phyloP scores from a whole-genome alignment of 2,797 vertebrate genomes.

The Loriculus beryllinus region DNA sequence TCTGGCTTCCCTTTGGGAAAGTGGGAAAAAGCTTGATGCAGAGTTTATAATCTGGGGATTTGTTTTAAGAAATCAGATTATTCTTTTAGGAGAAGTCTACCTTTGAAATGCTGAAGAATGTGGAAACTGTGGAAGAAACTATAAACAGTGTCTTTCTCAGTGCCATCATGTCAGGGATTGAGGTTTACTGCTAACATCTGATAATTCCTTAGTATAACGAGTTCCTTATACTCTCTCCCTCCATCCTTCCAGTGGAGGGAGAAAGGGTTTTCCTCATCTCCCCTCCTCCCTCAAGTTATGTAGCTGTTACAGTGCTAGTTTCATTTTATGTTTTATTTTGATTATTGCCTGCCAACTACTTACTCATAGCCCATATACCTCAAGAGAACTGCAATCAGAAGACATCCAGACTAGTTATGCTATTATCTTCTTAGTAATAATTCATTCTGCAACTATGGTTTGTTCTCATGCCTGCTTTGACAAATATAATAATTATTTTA shows the following conservation, averaged over 20 bases:
- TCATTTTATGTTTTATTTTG: constrained; percentile 37
- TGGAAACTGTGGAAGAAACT: not conserved
- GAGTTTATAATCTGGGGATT: not conserved
- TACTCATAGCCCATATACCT: constrained; percentile 27
- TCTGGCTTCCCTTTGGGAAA: not conserved
- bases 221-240: no score
- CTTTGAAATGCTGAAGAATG: not conserved
- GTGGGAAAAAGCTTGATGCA: not conserved
- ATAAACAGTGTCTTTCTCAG: not conserved
- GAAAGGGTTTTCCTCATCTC: not conserved
- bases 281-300: not conserved
- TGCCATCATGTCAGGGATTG: not conserved
- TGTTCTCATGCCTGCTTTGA: constrained; percentile 30
- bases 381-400: constrained; percentile 27
- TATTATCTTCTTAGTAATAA: constrained; percentile 45
- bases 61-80: not conserved
- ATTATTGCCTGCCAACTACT: constrained; percentile 18
- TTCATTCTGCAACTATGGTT: not conserved
- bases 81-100: not conserved
- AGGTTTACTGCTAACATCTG: not conserved
- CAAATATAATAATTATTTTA: constrained; percentile 48
- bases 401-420: constrained; percentile 1
- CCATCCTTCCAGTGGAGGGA: not conserved
- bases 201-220: not conserved
- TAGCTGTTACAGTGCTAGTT: not conserved